Percentiles rank a stretch among this genome's conserved stretches.
Conservation (phyloP, 2,113 vertebrate genomes). For the Sander lucioperca region DNA sequence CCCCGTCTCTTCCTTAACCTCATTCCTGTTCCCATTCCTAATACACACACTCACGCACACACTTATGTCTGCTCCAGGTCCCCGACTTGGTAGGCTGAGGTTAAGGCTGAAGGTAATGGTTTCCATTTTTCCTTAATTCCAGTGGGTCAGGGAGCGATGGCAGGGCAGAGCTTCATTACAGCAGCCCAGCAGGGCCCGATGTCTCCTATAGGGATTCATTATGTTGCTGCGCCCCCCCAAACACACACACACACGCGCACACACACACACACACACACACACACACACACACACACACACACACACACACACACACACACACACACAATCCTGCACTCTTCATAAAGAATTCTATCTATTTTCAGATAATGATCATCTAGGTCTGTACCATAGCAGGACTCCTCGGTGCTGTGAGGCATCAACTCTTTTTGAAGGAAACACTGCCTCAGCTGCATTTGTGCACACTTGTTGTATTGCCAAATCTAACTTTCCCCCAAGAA, state of each 20-base stretch:
- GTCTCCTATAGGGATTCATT: slow-evolving; percentile 86
- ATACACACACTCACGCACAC: slow-evolving; percentile 13
- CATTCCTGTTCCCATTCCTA: slow-evolving; percentile 10
- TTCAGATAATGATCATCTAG: slow-evolving; percentile 40
- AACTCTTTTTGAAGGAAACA: background rate
- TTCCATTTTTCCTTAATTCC: slow-evolving; percentile 85
- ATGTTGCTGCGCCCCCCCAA: slow-evolving; percentile 54
- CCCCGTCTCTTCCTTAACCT: background rate
- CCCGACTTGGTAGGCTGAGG: slow-evolving; percentile 53
- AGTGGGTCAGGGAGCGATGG: slow-evolving; percentile 85
- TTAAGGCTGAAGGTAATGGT: slow-evolving; percentile 78
- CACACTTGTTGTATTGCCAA: background rate
- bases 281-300: slow-evolving; percentile 1
- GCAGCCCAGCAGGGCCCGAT: slow-evolving; percentile 82
- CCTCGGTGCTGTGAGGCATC: background rate
- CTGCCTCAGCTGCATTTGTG: background rate
- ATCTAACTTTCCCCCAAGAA: background rate
- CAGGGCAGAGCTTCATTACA: slow-evolving; percentile 85
- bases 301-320: background rate
- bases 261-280: background rate
- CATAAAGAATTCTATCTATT: slow-evolving; percentile 41
- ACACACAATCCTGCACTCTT: slow-evolving; percentile 23
- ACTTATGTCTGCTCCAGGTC: slow-evolving; percentile 20
- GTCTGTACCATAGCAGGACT: slow-evolving; percentile 7
- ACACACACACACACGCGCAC: background rate